These are phyloP conservation scores for Chalcosyrphus nemorum DNA, from an alignment of 2,888 invertebrate genomes.

Conservation along the genomic window DNA sequence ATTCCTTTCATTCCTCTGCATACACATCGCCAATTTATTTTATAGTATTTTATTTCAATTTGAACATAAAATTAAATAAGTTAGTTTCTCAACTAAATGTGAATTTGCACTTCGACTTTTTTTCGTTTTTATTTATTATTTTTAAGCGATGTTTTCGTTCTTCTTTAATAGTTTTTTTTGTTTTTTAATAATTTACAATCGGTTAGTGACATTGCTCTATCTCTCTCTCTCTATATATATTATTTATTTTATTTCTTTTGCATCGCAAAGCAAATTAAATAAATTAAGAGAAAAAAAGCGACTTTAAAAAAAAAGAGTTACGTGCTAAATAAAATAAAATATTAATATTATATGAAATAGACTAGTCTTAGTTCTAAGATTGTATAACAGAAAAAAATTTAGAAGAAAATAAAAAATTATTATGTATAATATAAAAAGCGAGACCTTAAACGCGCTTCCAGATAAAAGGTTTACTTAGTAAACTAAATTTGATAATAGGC, in stretches of 20 bases:
- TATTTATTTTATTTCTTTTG: no score
- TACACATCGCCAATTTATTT: neutral
- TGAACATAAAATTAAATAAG: neutral
- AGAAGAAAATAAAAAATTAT: neutral
- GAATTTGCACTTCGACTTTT: constrained; percentile 30
- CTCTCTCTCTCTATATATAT: neutral
- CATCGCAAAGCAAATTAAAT: neutral
- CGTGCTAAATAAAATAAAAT: constrained; percentile 1
- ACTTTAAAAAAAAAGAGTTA: neutral
- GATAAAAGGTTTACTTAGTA: neutral
- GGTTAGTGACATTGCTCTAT: constrained; percentile 26
- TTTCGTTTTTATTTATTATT: neutral
- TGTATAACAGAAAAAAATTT: constrained; percentile 7
- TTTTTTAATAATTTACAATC: constrained; percentile 31
- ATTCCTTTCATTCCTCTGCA: neutral
- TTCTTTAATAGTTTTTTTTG: neutral
- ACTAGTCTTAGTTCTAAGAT: constrained; percentile 23
- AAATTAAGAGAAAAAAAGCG: neutral
- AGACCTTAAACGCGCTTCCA: neutral
- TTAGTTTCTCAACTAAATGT: constrained; percentile 31
- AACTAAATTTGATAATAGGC: neutral
- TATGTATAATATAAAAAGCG: neutral
- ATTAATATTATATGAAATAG: constrained; percentile 17
- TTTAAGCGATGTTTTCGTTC: neutral
- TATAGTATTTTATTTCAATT: neutral